phyloP scores from a whole-genome alignment of 2,888 invertebrate genomes.

The Sylvicola fuscatus region DNA sequence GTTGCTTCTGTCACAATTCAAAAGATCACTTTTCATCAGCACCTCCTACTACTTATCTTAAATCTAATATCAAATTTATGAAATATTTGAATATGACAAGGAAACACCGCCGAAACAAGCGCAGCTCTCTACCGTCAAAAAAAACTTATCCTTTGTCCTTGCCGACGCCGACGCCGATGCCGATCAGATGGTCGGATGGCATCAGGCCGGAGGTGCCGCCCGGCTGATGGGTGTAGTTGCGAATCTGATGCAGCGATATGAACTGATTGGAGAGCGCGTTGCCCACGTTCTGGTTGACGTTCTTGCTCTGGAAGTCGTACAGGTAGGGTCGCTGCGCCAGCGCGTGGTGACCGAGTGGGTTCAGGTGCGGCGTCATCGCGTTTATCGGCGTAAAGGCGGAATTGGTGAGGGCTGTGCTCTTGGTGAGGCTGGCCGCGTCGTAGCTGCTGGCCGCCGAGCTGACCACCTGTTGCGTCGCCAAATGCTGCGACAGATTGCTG shows the following conservation, averaged over 20 bases:
- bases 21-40: too few species aligned
- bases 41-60: too few species aligned
- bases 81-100: too few species aligned
- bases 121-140: too few species aligned
- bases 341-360: conserved; percentile 37
- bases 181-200: conserved; percentile 41
- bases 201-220: conserved; percentile 37
- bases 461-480: conserved; percentile 14
- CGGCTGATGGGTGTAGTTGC: conserved; percentile 89
- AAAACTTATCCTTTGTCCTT: conserved; percentile 6
- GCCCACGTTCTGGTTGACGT: conserved; percentile 33
- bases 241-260: conserved; percentile 87
- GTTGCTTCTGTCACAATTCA: too few species aligned
- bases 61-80: too few species aligned
- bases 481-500: conserved; percentile 7
- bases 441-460: conserved; percentile 14
- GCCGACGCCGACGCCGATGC: conserved; percentile 16
- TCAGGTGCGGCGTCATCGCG: conserved; percentile 37
- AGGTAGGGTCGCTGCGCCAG: conserved; percentile 58
- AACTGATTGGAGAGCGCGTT: conserved; percentile 75
- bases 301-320: conserved; percentile 68
- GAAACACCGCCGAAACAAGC: not conserved
- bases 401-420: conserved; percentile 33
- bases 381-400: conserved; percentile 90
- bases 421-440: conserved; percentile 9